A percentile compares a stretch with the other conserved stretches of the same genome.
phyloP scores from a whole-genome alignment of 2,888 invertebrate species.

The Sepioteuthis lessoniana region DNA sequence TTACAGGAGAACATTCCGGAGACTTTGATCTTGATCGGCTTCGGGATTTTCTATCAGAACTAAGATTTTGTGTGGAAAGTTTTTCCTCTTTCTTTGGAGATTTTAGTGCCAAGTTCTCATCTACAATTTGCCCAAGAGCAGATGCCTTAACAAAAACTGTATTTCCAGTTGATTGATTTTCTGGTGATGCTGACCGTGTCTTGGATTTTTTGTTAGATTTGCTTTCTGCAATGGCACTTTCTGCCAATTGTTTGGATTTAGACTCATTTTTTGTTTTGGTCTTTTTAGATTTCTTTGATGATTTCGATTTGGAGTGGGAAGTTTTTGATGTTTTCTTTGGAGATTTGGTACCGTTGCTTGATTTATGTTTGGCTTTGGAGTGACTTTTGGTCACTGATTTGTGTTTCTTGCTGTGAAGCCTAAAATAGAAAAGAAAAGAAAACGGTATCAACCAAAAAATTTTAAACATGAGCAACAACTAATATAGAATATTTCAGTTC shows the following conservation, averaged over 20 bases:
- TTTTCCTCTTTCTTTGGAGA: background rate
- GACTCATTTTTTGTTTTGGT: background rate
- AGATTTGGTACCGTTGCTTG: background rate
- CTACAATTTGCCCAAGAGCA: background rate
- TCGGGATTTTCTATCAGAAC: background rate
- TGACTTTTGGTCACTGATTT: background rate
- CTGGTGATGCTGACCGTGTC: background rate
- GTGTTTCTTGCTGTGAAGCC: background rate
- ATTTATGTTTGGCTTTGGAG: background rate
- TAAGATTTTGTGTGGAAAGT: background rate
- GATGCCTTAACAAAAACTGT: background rate
- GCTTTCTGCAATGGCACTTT: background rate
- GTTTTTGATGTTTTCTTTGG: background rate
- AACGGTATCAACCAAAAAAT: background rate
- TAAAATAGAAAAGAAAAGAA: background rate
- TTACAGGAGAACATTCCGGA: background rate
- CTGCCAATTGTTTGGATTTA: constrained; percentile 18
- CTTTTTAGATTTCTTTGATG: background rate
- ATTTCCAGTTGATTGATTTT: background rate
- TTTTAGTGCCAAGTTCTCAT: background rate
- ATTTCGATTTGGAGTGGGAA: background rate
- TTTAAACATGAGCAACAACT: background rate
- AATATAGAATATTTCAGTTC: too few relatives aligned
- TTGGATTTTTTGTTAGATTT: background rate
- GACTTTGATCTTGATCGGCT: background rate